Base-by-base conservation (phyloP, 2,797 vertebrate genomes). In the Aplochiton taeniatus region DNA sequence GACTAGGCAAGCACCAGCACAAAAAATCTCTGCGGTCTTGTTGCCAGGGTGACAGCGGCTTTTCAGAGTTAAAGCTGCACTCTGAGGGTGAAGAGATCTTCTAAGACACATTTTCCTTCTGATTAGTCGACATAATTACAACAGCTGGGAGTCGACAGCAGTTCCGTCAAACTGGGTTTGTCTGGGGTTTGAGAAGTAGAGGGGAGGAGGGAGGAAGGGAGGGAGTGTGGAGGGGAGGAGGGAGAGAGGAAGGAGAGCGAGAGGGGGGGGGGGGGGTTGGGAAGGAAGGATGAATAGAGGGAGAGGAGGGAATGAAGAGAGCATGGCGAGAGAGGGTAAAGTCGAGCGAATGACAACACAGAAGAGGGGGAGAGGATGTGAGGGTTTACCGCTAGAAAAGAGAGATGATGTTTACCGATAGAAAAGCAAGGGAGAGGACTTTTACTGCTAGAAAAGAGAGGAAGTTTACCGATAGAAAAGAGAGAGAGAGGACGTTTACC, bases 51-150 rank as follows among this genome's bases (percentile, higher is more conserved):
- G 65, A 59, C 46, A 47, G 20, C 68, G 61, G 55, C 11, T 8
- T 31, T 64, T 3, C 31, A 31, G 13, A 58, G 70, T 57, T 13
- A 18, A 65, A 55, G 73, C 52, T 57, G 60, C 71, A 70, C 64
- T 67, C 7, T 52, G 62, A 74, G 66, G 31, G 60, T 77, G 65
- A 79, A 58, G 64, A 51, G 58, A 73, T 79, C 80, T 76, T 76
- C 66, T 45, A 70, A 76, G 53, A 76, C 14, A 58, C 47, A 77
- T 75, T 81, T 83, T 79, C 31, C 55, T 68, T 56, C 63, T 76
- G 73, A 83, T 82, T 80, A 81, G 73, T 69, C 51, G 58, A 71
- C 44, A 74, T 78, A 83, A 85, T 85, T 72, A 77, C 43, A 76
- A 73, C 70, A 76, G 62, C 55, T 81, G 76, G 75, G 76, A 83